Conservation (phyloP, 2,113 vertebrate genomes). For the Silurus asotus region DNA sequence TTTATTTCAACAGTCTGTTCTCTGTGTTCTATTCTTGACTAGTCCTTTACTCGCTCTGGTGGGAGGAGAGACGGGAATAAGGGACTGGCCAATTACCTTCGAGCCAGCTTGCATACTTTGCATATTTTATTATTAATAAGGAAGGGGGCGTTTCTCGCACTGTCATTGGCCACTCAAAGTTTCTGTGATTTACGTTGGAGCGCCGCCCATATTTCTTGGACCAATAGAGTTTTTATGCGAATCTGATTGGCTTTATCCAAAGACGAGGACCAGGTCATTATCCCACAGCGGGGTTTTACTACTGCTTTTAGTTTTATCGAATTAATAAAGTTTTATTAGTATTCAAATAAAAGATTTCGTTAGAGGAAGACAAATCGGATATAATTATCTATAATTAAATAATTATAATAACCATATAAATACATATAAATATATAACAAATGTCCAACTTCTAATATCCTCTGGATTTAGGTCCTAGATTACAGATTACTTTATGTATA, state of each 20-base stretch:
- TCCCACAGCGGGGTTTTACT: not conserved
- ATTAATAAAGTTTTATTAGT: not conserved
- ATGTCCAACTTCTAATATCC: not conserved
- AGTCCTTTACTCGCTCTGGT: not conserved
- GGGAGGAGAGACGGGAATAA: not conserved
- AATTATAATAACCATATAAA: not conserved
- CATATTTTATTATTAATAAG: constrained; percentile 29
- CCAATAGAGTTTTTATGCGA: constrained; percentile 27
- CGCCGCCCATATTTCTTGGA: constrained; percentile 30
- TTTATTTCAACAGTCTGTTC: not conserved
- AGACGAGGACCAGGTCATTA: not conserved
- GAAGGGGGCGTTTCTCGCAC: constrained; percentile 20
- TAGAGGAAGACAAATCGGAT: not conserved
- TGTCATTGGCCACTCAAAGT: constrained; percentile 47
- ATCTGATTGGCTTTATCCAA: constrained; percentile 34
- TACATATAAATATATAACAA: not conserved
- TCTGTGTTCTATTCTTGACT: not conserved
- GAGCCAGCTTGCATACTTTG: not conserved
- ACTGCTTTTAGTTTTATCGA: not conserved
- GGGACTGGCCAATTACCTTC: constrained; percentile 38
- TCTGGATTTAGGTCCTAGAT: not conserved
- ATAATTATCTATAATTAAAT: too few relatives aligned
- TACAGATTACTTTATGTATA: not conserved
- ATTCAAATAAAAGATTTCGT: not conserved
- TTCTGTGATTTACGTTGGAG: not conserved